Evolutionary conservation across 2,888 invertebrate genomes (phyloP).

Genomic region (Torymus auratus): DNA sequence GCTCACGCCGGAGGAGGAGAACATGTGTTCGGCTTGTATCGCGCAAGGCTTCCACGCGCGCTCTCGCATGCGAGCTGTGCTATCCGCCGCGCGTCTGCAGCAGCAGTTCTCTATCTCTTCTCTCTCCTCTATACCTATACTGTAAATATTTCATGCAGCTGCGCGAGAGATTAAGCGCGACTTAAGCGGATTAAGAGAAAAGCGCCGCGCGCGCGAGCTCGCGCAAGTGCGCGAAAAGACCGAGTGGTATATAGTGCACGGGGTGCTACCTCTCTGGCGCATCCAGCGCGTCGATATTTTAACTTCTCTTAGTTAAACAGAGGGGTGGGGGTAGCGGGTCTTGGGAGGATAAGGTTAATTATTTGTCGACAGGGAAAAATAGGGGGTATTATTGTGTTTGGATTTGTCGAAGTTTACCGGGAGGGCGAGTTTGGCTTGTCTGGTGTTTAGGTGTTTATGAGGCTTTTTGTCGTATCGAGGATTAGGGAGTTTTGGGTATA

Average conservation of each 20-base stretch:
- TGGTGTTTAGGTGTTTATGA: no score
- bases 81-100: slow-evolving; percentile 16
- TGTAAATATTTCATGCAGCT: slow-evolving; percentile 76
- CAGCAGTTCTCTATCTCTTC: not conserved
- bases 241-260: not conserved
- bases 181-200: slow-evolving; percentile 73
- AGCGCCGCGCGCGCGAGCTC: slow-evolving; percentile 40
- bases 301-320: slow-evolving; percentile 21
- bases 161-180: slow-evolving; percentile 64
- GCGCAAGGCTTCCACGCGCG: slow-evolving; percentile 68
- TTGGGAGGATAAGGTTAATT: no score
- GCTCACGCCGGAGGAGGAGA: slow-evolving; percentile 59
- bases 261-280: not conserved
- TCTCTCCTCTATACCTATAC: slow-evolving; percentile 16
- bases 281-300: slow-evolving; percentile 43
- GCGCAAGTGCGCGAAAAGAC: slow-evolving; percentile 41
- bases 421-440: no score
- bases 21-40: slow-evolving; percentile 75
- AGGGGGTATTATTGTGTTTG: no score
- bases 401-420: no score
- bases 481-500: no score
- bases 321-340: no score
- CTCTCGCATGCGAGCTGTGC: no score
- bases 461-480: no score
- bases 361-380: no score